Conservation (phyloP, 92 coral and sea anemone genomes). For the Plumapathes pennacea region DNA sequence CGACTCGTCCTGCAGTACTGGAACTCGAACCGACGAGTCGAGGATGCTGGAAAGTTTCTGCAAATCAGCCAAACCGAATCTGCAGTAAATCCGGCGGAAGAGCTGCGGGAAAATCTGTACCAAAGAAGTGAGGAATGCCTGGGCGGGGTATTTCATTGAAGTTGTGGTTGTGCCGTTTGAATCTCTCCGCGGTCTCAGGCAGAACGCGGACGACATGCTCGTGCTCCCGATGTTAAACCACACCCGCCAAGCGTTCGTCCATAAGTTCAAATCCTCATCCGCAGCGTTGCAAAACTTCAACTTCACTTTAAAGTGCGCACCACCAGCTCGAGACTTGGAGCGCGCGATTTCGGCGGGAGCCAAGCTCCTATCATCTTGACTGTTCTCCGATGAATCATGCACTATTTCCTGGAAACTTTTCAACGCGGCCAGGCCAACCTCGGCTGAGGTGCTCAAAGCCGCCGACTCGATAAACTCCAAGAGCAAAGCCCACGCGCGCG, state of each 20-base stretch:
- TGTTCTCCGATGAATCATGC: conserved; percentile 76
- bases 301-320: conserved; percentile 76
- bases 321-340: conserved; percentile 43
- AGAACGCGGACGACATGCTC: conserved; percentile 59
- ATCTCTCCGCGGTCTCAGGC: conserved; percentile 76
- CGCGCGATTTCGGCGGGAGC: conserved; percentile 35
- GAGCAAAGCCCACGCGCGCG: conserved; percentile 98
- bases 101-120: conserved; percentile 88
- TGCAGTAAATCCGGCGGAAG: conserved; percentile 79
- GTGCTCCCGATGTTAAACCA: conserved; percentile 89
- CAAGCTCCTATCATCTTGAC: conserved; percentile 36
- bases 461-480: conserved; percentile 95
- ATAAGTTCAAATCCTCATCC: conserved; percentile 88
- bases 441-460: conserved; percentile 94
- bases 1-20: conserved; percentile 88
- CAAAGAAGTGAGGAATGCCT: conserved; percentile 81
- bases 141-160: conserved; percentile 69
- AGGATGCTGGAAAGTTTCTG: conserved; percentile 88
- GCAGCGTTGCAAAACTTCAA: conserved; percentile 90
- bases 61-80: conserved; percentile 94
- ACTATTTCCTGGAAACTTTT: conserved; percentile 98
- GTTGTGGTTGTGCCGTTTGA: conserved; percentile 78
- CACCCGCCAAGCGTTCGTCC: conserved; percentile 97
- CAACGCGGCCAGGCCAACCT: conserved; percentile 92
- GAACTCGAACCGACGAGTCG: conserved; percentile 69